phyloP scores from a whole-genome alignment of 2,888 invertebrate genomes.

The Pollenia labialis region DNA sequence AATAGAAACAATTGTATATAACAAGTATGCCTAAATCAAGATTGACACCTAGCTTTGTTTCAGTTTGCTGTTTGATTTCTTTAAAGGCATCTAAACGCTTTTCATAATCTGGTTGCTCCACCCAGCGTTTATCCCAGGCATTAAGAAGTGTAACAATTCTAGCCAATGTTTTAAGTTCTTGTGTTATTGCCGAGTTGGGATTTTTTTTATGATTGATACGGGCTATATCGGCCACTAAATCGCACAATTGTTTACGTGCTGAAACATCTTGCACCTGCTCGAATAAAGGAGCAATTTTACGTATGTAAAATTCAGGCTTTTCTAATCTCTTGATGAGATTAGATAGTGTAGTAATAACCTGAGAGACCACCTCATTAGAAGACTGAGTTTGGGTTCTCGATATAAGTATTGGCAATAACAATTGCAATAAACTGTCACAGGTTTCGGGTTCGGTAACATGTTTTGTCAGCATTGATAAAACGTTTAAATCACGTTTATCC shows the following conservation, averaged over 20 bases:
- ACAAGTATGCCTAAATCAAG: slow-evolving; percentile 89
- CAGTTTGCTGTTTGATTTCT: slow-evolving; percentile 85
- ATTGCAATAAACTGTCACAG: slow-evolving; percentile 88
- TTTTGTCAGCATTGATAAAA: slow-evolving; percentile 91
- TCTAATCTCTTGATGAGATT: slow-evolving; percentile 90
- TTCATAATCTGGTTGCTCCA: slow-evolving; percentile 97
- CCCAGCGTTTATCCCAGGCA: slow-evolving; percentile 93
- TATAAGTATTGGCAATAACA: slow-evolving; percentile 89
- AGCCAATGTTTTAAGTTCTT: slow-evolving; percentile 84
- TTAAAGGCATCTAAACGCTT: slow-evolving; percentile 91
- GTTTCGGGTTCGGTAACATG: slow-evolving; percentile 88
- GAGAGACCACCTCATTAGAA: slow-evolving; percentile 88
- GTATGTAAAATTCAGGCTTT: slow-evolving; percentile 88
- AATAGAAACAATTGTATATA: slow-evolving; percentile 92
- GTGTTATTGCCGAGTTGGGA: slow-evolving; percentile 44
- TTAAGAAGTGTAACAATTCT: slow-evolving; percentile 89
- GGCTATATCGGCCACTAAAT: slow-evolving; percentile 87
- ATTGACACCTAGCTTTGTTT: slow-evolving; percentile 84
- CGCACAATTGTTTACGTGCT: slow-evolving; percentile 89
- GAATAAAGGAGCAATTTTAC: slow-evolving; percentile 89
- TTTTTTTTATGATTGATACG: slow-evolving; percentile 80
- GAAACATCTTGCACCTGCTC: slow-evolving; percentile 87
- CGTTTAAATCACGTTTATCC: slow-evolving; percentile 89
- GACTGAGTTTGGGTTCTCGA: slow-evolving; percentile 87
- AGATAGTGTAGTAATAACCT: slow-evolving; percentile 89